Conservation (phyloP, 2,797 vertebrate species). For the Meriones psammophilus region DNA sequence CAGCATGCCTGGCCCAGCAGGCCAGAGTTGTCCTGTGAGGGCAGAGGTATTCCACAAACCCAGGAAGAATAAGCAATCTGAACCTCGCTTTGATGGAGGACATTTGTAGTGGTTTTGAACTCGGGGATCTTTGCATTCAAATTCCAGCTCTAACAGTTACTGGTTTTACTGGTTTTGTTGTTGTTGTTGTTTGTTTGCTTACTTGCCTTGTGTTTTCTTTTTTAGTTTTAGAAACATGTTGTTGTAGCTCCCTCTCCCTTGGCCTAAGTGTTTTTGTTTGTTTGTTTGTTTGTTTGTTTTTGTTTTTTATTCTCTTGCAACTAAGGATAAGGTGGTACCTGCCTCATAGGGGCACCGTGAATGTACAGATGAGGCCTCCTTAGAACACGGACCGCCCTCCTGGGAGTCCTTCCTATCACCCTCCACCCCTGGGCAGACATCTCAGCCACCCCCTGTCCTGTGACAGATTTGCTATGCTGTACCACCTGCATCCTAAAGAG, state of each 20-base stretch:
- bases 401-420: neutral
- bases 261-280: neutral
- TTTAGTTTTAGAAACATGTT: neutral
- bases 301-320: neutral
- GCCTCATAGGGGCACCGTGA: neutral
- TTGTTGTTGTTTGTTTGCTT: too few relatives aligned
- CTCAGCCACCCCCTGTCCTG: neutral
- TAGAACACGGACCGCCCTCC: neutral
- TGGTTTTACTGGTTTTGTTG: neutral
- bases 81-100: neutral
- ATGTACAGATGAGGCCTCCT: neutral
- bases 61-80: neutral
- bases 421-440: neutral
- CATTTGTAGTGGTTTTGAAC: neutral
- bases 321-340: neutral
- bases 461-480: neutral
- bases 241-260: neutral
- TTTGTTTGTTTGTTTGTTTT: too few relatives aligned
- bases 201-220: neutral
- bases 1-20: neutral
- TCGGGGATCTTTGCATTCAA: neutral
- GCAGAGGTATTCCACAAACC: neutral
- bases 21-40: neutral
- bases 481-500: neutral
- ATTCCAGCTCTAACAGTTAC: neutral